Evolutionary conservation across 2,888 invertebrate genomes (phyloP).

Genomic region (Caradrina clavipalpis): DNA sequence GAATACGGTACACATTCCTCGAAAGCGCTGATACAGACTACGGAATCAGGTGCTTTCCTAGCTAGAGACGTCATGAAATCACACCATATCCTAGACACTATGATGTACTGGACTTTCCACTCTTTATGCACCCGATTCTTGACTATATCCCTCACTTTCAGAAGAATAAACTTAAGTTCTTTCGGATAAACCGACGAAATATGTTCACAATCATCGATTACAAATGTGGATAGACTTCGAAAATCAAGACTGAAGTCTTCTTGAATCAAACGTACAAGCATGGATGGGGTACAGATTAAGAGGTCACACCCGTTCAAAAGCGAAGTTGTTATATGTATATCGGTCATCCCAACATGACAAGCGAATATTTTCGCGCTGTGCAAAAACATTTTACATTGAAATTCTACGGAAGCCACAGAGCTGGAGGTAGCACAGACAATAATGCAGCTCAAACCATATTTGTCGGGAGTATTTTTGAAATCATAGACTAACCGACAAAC

Average conservation of each 20-base stretch:
- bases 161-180: conserved; percentile 84
- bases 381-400: conserved; percentile 82
- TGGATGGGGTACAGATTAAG: conserved; percentile 93
- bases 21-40: conserved; percentile 93
- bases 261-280: conserved; percentile 85
- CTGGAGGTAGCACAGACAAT: conserved; percentile 92
- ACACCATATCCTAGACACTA: conserved; percentile 93
- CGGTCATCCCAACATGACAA: conserved; percentile 84
- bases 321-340: conserved; percentile 78
- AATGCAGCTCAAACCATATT: conserved; percentile 91
- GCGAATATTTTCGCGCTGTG: conserved; percentile 78
- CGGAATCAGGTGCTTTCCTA: conserved; percentile 90
- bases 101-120: conserved; percentile 90
- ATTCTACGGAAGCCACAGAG: conserved; percentile 88
- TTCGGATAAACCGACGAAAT: conserved; percentile 89
- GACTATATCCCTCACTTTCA: conserved; percentile 84
- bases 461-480: conserved; percentile 73
- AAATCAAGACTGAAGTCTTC: conserved; percentile 89
- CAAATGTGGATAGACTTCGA: conserved; percentile 91
- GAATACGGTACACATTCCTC: conserved; percentile 95
- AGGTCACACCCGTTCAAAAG: conserved; percentile 93
- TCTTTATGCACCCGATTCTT: conserved; percentile 82
- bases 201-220: conserved; percentile 93
- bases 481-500: conserved; percentile 91
- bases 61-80: conserved; percentile 90